Percentiles rank a stretch among this genome's conserved stretches.
Evolutionary conservation across 2,113 vertebrate species (phyloP).

Genomic region (Loxodonta africana): DNA sequence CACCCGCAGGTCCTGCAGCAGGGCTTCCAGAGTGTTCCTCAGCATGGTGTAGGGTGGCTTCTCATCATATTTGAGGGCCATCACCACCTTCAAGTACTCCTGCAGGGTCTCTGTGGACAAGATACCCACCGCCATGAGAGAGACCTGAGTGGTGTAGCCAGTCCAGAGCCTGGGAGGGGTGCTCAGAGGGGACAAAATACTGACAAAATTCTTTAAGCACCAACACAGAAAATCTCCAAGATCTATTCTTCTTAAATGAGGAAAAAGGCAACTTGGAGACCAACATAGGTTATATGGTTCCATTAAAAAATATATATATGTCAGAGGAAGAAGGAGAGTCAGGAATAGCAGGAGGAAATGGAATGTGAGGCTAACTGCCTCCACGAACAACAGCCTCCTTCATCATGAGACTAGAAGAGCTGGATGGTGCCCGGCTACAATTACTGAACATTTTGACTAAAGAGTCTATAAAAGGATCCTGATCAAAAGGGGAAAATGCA

Average conservation of each 20-base stretch:
- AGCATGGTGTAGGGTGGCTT: conserved; percentile 91
- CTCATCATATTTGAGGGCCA: conserved; percentile 91
- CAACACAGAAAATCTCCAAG: neutral
- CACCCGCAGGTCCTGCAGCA: conserved; percentile 86
- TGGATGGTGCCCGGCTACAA: neutral
- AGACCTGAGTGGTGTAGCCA: neutral
- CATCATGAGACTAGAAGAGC: neutral
- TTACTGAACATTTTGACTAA: neutral
- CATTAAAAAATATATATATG: too few species aligned
- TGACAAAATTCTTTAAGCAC: neutral
- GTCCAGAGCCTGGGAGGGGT: neutral
- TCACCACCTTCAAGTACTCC: conserved; percentile 90
- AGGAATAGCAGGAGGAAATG: neutral
- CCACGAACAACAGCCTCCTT: too few species aligned
- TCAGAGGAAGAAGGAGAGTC: neutral
- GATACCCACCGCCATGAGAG: neutral
- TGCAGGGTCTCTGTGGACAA: conserved; percentile 87
- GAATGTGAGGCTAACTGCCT: neutral
- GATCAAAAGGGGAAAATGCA: too few species aligned
- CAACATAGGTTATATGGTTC: neutral
- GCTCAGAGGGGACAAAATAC: neutral
- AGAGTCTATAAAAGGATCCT: neutral
- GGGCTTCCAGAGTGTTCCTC: conserved; percentile 83
- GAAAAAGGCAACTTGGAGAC: neutral
- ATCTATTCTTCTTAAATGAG: neutral